Evolutionary conservation across 2,888 invertebrate species (phyloP), one percentile per base, ranked within the genome.

Genomic region (Flabesymbios commensalis): DNA sequence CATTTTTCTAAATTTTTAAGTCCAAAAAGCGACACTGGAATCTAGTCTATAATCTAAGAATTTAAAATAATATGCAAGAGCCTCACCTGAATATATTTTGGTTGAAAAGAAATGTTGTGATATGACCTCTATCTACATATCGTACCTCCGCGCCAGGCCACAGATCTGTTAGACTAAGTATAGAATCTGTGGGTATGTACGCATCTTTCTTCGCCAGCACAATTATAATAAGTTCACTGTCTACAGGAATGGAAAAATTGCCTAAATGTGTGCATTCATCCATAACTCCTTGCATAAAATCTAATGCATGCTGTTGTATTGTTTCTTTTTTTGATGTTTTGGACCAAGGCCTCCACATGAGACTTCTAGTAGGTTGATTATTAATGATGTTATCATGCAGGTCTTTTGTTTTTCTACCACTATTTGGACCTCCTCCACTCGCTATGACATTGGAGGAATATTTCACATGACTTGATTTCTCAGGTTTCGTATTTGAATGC

Each of bases 261-360:
- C 89, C 92, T 42, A 99, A 85, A 84, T 97, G 96, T 0, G 98
- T 99, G 80, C 95, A 98, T 82, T 98, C 96, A 78, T 99, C 98
- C 98, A 99, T 98, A 71, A 98, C 89, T 0, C 96, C 95, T 52
- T 92, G 86, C 97, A 98, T 97, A 78, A 98, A 96, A 84, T 92
- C 91, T 57, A 93, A 74, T 2, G 60, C 63, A 26, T 60, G 52
- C 32, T 67, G 17, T 39, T 57, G 56, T 17, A 32, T 24, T 33
- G 22, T 24, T 31, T 32, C 31, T 33, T 28, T 14, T 19, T 10
- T 29, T 22, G 49, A 2, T 28, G 29, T 7, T 31, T 49, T 49
- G 22, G n/a, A 28, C 49, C 31, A 19, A 49, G 14, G 26, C 10
- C 17, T 36, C 17, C 10, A 36, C 10, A 36, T 10, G 39, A n/a